Conservation (phyloP, 1,140 invertebrate species). For the Eriosoma lanigerum region DNA sequence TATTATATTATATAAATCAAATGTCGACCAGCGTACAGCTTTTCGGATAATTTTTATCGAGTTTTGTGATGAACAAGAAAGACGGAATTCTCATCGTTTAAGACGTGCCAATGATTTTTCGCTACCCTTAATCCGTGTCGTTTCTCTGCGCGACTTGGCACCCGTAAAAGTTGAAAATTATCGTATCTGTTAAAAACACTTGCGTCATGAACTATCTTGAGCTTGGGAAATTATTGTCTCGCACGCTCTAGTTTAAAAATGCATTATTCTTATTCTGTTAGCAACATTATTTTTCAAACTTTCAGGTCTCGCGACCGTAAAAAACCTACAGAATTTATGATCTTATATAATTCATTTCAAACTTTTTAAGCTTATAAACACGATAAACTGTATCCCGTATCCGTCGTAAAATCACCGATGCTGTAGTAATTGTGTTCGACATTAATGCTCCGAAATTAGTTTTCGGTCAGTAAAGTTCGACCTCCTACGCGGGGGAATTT, state of each 20-base stretch:
- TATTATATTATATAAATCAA: background rate
- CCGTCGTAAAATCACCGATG: slow-evolving; percentile 13
- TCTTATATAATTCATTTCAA: slow-evolving; percentile 22
- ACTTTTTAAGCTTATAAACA: slow-evolving; percentile 24
- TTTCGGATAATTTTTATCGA: background rate
- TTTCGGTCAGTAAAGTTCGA: slow-evolving; percentile 20
- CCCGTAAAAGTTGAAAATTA: background rate
- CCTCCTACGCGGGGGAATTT: too few relatives aligned
- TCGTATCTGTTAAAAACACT: slow-evolving; percentile 28
- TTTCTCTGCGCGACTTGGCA: background rate
- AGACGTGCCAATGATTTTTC: background rate
- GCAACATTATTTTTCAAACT: slow-evolving; percentile 15
- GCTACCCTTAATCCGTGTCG: background rate
- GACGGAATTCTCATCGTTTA: too few relatives aligned
- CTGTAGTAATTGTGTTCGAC: slow-evolving; percentile 10
- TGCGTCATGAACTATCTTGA: background rate
- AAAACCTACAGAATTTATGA: slow-evolving; percentile 22
- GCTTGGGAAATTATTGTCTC: background rate
- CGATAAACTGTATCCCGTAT: background rate
- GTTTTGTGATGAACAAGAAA: background rate
- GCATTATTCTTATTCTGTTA: slow-evolving; percentile 9
- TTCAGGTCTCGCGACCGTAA: background rate
- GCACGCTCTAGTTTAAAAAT: background rate
- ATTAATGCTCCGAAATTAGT: slow-evolving; percentile 40
- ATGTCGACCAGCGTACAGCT: background rate